Conservation (phyloP, 2,888 invertebrate genomes). For the Muscina levida region DNA sequence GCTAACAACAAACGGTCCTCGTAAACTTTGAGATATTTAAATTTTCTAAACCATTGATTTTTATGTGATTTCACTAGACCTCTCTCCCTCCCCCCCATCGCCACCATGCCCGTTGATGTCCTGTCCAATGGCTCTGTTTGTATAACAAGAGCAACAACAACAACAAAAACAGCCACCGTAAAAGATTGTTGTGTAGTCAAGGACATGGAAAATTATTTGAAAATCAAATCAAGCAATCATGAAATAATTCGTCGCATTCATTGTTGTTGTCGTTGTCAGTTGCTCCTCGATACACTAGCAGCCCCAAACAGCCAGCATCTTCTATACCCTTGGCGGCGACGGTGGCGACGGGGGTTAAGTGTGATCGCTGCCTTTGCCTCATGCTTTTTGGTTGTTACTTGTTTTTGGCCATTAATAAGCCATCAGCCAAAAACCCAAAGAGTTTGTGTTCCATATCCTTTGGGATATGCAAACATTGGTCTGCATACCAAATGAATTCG, state of each 20-base stretch:
- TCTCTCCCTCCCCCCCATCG: neutral
- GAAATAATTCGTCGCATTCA: constrained; percentile 12
- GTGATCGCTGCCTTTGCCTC: neutral
- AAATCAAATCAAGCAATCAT: constrained; percentile 26
- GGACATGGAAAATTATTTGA: constrained; percentile 30
- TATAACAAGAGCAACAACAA: neutral
- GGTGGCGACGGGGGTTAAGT: neutral
- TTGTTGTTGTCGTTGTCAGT: neutral
- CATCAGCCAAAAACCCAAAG: constrained; percentile 34
- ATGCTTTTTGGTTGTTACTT: neutral
- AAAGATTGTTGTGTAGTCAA: neutral
- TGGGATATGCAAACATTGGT: constrained; percentile 61
- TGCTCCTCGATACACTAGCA: neutral
- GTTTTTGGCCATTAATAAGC: constrained; percentile 62
- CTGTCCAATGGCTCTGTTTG: neutral
- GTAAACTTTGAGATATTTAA: constrained; percentile 55
- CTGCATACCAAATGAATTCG: constrained; percentile 50
- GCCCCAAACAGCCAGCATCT: too few species aligned
- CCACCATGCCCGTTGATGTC: neutral
- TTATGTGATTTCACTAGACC: constrained; percentile 67
- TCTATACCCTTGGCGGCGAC: too few species aligned
- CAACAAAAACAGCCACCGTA: too few species aligned
- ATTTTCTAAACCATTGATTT: constrained; percentile 69
- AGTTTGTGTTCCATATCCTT: constrained; percentile 46
- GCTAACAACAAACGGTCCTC: constrained; percentile 5